A percentile compares a stretch with the other conserved stretches of the same genome.
Conservation (phyloP, 2,797 vertebrate genomes). For the Gobionotothen gibberifrons region DNA sequence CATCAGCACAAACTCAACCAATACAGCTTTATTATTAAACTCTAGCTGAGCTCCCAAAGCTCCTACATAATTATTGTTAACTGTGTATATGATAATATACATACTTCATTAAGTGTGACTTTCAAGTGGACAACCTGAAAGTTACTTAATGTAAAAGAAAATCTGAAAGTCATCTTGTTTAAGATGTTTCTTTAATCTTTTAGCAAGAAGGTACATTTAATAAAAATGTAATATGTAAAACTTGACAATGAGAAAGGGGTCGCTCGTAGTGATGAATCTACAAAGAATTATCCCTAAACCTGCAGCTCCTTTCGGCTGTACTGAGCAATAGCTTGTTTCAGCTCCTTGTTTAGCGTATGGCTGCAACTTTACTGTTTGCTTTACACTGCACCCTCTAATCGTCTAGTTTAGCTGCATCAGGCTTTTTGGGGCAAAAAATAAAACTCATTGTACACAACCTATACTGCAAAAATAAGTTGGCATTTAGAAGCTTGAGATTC, state of each 20-base stretch:
- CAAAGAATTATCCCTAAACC: neutral
- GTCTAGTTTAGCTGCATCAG: neutral
- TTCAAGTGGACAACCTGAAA: neutral
- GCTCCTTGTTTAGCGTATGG: neutral
- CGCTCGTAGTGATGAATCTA: neutral
- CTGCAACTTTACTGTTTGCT: neutral
- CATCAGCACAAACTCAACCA: neutral
- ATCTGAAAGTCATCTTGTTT: too few species aligned
- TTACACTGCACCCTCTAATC: neutral
- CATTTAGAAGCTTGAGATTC: too few species aligned
- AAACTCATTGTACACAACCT: neutral
- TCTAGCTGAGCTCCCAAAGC: neutral
- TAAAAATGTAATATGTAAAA: too few species aligned
- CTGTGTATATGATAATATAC: neutral
- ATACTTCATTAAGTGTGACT: constrained; percentile 2
- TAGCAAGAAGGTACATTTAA: neutral
- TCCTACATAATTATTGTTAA: too few species aligned
- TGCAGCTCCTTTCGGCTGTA: neutral
- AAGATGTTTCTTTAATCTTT: neutral
- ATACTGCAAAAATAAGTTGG: neutral
- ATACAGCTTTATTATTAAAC: constrained; percentile 1
- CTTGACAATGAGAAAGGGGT: neutral
- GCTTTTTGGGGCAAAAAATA: neutral
- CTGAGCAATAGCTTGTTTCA: neutral
- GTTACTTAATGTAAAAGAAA: neutral